These are phyloP conservation scores for Naso thynnoides DNA, from an alignment of 2,797 vertebrate genomes.

Conservation along the genomic window DNA sequence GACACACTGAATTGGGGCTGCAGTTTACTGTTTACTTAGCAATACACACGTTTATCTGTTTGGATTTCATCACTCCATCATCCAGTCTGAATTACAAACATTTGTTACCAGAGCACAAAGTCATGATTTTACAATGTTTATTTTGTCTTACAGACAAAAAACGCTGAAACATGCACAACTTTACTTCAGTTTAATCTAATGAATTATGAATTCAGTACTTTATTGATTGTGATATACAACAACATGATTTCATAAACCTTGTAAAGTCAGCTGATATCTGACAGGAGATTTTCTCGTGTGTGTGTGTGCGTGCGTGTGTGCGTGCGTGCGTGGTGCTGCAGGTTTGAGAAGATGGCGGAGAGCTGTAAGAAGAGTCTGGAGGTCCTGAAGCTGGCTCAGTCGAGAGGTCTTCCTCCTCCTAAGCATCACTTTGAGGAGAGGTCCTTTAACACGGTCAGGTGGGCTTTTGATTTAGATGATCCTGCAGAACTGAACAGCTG, in stretches of 20 bases:
- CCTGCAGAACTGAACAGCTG: neutral
- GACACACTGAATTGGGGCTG: neutral
- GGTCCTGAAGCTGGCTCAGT: conserved; percentile 91
- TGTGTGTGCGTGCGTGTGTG: neutral
- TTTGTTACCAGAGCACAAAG: neutral
- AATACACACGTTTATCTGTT: neutral
- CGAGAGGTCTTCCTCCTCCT: conserved; percentile 91
- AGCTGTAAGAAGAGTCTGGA: conserved; percentile 92
- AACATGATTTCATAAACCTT: neutral
- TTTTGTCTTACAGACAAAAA: no score
- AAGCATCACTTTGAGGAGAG: conserved; percentile 95
- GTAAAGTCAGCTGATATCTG: neutral
- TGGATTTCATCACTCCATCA: neutral
- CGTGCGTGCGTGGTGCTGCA: conserved; percentile 59
- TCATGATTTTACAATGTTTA: no score
- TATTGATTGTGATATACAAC: no score
- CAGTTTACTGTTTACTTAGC: neutral
- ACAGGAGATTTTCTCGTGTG: neutral
- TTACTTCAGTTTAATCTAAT: no score
- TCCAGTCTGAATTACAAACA: neutral
- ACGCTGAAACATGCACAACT: no score
- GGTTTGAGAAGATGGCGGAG: conserved; percentile 95
- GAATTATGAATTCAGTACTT: no score
- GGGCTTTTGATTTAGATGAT: neutral
- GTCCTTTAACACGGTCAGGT: conserved; percentile 94